Evolutionary conservation across 2,888 invertebrate species (phyloP), one percentile per base, ranked within the genome.

Genomic region (Busseola fusca): DNA sequence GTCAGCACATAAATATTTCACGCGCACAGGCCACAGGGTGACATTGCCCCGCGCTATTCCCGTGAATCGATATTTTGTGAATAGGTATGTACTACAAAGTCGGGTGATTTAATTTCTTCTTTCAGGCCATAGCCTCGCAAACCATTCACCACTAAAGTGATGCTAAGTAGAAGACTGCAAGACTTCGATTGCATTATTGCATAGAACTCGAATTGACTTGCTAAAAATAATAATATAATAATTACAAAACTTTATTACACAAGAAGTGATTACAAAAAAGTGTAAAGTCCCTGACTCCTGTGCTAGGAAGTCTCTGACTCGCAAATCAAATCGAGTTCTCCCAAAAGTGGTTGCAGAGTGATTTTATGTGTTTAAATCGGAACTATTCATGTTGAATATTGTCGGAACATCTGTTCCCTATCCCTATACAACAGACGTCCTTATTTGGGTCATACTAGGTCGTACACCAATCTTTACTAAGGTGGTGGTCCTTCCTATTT

Each of bases 1-100:
- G 27, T 65, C 50, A 74, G 42, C 37, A 34, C 40, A n/a, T 37
- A 50, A n/a, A 65, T 74, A 65, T 58, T 74, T 58, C n/a, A 65
- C 27, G 66, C 50, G 58, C 50, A 10, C 37, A 30, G 64, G 66
- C 67, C 50, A 10, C 37, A 30, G 64, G 65, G 74, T 65, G 67
- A 59, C 58, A 54, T 67, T 59, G 45, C 37, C 52, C 45, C 9
- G 45, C 6, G 21, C 37, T 67, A 59, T 30, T 30, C 58, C 25
- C 18, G 42, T 4, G 58, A 67, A 52, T 73, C 68, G 45, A 75
- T 75, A 66, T 37, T 67, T 66, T 50, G 30, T 52, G 63, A 45
- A 63, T 52, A n/a, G n/a, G n/a, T n/a, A 34, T 34, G 34, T 34
- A 59, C 30, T 74, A 59, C 50, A 9, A 42, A 50, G 72, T 75